Conservation (phyloP, 2,797 vertebrate species). For the Argya squamiceps region DNA sequence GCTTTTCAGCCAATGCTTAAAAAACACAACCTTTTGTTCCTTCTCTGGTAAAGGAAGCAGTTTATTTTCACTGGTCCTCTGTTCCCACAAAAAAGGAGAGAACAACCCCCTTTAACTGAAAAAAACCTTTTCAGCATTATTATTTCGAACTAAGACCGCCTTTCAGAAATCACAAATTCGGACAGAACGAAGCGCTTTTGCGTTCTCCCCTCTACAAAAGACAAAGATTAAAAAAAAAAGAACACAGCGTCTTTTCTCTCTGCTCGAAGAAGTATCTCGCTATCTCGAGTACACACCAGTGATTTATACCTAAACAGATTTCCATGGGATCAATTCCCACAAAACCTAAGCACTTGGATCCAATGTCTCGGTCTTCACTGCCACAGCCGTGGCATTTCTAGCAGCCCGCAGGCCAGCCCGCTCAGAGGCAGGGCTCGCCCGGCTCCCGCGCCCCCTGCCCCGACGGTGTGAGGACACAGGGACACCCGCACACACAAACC, state of each 20-base stretch:
- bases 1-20: neutral
- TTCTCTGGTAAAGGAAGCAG: neutral
- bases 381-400: fast-evolving
- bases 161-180: neutral
- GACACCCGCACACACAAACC: neutral
- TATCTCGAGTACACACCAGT: neutral
- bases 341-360: neutral
- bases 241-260: neutral
- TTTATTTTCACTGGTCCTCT: neutral
- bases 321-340: neutral
- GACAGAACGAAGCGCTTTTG: neutral
- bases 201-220: neutral
- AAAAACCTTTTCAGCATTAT: neutral
- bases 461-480: neutral
- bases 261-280: neutral
- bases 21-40: conserved; percentile 6
- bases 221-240: neutral
- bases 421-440: neutral
- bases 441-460: neutral
- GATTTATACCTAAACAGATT: neutral
- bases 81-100: neutral
- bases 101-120: neutral
- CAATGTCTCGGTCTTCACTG: fast-evolving
- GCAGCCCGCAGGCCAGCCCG: neutral
- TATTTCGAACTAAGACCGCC: neutral